Base-by-base conservation (phyloP, 2,113 vertebrate genomes). In the Rhabdornis inornatus region DNA sequence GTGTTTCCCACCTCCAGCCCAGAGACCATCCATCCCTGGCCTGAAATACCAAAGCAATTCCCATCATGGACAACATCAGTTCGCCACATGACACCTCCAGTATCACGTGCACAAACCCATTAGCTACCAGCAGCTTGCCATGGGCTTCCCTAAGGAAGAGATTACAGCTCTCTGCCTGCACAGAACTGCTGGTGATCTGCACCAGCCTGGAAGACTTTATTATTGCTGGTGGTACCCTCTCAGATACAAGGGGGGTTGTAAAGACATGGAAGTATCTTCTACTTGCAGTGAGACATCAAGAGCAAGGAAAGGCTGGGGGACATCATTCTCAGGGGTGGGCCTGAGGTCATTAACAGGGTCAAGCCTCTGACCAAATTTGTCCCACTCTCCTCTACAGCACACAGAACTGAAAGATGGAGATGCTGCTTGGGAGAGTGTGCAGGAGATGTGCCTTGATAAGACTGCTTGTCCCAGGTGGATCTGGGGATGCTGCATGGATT, bases 381-480 rank as follows among this genome's bases (percentile, higher is more conserved):
- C 13, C 6, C 11, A 21, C 19, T 59, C 9, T 63, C 56, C 42
- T 52, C 17, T 40, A 37, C 37, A 83, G 57, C 44, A 83, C 13
- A 57, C 0, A 4, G 40, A 52, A 75, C 42, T 0, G 0, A 44
- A 1, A 21, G n/a, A 66, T 21, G 45, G 57, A 76, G 40, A 39
- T 24, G 40, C 4, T 82, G 19, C 45, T 49, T 47, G 13, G 55
- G 42, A 80, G 22, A 83, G 7, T 3, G 9, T 49, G 39, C 47
- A 77, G 64, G 45, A 74, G 39, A 82, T 2, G 3, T 10, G n/a
- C 45, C 31, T 72, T 7, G 1, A 50, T 44, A 59, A 23, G 53
- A 37, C 35, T 56, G 39, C 40, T 64, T 3, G 1, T n/a, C n/a
- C 70, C 21, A 6, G 39, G 30, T 0, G 0, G 44, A 44, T 49